These are phyloP conservation scores for Notoglanidium macrostoma DNA, from an alignment of 2,797 vertebrate species.

Conservation along the genomic window DNA sequence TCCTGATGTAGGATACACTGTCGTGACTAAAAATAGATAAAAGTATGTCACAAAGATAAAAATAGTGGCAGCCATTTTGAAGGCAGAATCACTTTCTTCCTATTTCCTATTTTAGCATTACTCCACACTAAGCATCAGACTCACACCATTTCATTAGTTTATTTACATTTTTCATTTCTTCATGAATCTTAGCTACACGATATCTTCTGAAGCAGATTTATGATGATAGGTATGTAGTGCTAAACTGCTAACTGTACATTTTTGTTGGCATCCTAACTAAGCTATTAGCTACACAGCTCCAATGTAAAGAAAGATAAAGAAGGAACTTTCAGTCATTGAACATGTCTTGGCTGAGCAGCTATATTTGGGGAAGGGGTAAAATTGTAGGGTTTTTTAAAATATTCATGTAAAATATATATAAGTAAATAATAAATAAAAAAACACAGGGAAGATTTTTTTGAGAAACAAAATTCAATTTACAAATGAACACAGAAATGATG, in stretches of 20 bases:
- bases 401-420: background rate
- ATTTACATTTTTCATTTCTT: background rate
- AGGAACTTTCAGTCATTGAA: background rate
- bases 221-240: background rate
- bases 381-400: background rate
- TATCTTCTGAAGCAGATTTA: background rate
- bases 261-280: background rate
- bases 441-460: no score
- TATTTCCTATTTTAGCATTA: background rate
- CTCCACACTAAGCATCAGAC: background rate
- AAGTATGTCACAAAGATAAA: constrained; percentile 15
- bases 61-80: background rate
- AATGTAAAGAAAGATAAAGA: background rate
- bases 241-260: background rate
- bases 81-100: background rate
- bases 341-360: background rate
- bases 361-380: background rate
- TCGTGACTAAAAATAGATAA: background rate
- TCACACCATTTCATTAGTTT: background rate
- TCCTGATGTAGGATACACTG: background rate
- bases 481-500: background rate
- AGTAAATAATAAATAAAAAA: background rate
- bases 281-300: background rate
- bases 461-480: background rate
- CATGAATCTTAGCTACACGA: background rate